A percentile compares a stretch with the other conserved stretches of the same genome.
These are phyloP conservation scores for Dysmachus trigonus DNA, from an alignment of 2,888 invertebrate species.

Conservation along the genomic window DNA sequence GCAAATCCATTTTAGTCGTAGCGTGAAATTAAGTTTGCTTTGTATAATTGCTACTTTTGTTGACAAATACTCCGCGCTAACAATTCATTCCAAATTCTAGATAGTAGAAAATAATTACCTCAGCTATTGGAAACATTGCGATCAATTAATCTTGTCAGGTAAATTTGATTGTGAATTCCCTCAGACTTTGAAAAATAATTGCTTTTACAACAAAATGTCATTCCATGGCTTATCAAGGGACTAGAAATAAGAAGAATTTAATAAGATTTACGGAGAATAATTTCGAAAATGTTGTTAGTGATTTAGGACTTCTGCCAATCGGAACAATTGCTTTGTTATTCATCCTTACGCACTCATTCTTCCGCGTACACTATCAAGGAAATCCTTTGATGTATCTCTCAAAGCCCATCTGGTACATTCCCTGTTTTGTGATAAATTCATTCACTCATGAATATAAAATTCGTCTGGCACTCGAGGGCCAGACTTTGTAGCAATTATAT, in stretches of 20 bases:
- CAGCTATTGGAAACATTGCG: neutral
- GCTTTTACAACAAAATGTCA: neutral
- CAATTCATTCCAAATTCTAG: neutral
- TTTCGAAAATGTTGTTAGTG: neutral
- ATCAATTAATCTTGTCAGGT: neutral
- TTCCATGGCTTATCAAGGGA: neutral
- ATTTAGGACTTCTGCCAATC: neutral
- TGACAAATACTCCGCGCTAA: neutral
- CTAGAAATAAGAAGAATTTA: neutral
- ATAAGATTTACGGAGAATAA: neutral
- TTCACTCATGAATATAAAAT: neutral
- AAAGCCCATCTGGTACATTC: neutral
- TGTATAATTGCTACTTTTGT: neutral
- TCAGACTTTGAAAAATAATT: neutral
- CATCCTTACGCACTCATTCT: neutral
- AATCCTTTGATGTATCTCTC: neutral
- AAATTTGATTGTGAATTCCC: neutral
- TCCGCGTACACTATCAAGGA: neutral
- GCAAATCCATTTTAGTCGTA: neutral
- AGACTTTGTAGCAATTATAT: neutral
- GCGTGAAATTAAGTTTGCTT: neutral
- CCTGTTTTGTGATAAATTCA: neutral
- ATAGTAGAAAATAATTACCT: too few relatives aligned
- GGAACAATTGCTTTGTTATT: neutral
- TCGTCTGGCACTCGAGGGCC: neutral